Conservation (phyloP, 1,140 invertebrate genomes). For the Bombus sibiricus region DNA sequence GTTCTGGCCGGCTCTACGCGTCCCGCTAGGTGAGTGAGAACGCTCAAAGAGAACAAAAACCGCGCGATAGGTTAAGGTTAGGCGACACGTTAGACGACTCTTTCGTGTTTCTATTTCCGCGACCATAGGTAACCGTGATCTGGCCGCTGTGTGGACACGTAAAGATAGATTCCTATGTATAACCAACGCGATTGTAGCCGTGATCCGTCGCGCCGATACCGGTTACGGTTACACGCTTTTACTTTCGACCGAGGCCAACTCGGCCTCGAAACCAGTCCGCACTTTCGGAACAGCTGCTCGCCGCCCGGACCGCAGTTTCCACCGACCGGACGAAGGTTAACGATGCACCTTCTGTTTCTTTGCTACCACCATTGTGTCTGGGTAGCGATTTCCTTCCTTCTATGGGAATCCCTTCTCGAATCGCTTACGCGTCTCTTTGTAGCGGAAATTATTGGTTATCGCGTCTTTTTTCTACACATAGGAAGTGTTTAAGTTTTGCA, state of each 20-base stretch:
- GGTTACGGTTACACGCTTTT: conserved; percentile 51
- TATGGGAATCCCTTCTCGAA: too few species aligned
- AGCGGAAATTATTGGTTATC: background rate
- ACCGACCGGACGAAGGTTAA: conserved; percentile 4
- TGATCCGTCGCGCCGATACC: conserved; percentile 30
- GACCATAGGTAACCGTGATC: too few species aligned
- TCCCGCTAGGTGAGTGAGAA: conserved; percentile 34
- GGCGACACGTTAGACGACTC: conserved; percentile 15
- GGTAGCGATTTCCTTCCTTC: background rate
- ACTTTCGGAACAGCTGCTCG: conserved; percentile 55
- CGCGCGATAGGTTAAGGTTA: background rate
- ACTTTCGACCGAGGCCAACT: conserved; percentile 50
- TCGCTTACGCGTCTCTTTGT: background rate
- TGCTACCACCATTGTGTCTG: background rate
- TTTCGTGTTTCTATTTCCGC: background rate
- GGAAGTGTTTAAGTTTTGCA: too few species aligned
- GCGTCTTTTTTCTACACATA: background rate
- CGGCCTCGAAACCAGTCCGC: conserved; percentile 41
- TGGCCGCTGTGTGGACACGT: too few species aligned
- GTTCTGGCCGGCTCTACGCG: conserved; percentile 17
- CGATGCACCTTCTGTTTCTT: background rate
- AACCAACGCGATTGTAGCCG: conserved; percentile 1
- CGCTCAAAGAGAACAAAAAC: too few species aligned
- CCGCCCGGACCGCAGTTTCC: conserved; percentile 7
- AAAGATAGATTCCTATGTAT: background rate